A percentile compares a stretch with the other conserved stretches of the same genome.
Conservation (phyloP, 2,797 vertebrate genomes). For the Darevskia nairensis region DNA sequence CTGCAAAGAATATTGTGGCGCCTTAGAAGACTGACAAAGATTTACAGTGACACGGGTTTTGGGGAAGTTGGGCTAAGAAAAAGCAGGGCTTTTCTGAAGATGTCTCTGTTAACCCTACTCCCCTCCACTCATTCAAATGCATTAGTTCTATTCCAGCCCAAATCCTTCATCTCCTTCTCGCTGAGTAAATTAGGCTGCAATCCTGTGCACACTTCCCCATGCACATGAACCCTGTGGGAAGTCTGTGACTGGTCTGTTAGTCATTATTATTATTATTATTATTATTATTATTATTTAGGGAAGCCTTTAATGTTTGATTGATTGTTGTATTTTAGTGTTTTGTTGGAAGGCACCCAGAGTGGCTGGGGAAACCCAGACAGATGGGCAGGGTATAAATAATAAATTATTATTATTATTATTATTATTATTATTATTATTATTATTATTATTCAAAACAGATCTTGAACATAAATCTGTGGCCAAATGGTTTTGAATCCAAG, state of each 20-base stretch:
- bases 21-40: background rate
- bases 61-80: background rate
- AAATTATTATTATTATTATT: too few species aligned
- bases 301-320: too few species aligned
- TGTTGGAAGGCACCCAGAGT: too few species aligned
- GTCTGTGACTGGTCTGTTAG: background rate
- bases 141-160: background rate
- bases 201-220: background rate
- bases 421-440: too few species aligned
- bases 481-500: background rate
- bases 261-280: background rate
- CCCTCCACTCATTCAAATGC: background rate
- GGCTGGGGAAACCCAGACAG: too few species aligned
- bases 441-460: background rate
- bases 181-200: background rate
- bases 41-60: background rate
- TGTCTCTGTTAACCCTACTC: background rate
- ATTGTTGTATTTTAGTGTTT: too few species aligned
- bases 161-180: background rate
- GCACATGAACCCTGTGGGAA: background rate
- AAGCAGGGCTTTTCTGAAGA: background rate
- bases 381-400: too few species aligned
- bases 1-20: background rate
- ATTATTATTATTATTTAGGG: too few species aligned
- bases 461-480: background rate